Base-by-base conservation (phyloP, 2,888 invertebrate genomes). In the Deladenus siricidicola region DNA sequence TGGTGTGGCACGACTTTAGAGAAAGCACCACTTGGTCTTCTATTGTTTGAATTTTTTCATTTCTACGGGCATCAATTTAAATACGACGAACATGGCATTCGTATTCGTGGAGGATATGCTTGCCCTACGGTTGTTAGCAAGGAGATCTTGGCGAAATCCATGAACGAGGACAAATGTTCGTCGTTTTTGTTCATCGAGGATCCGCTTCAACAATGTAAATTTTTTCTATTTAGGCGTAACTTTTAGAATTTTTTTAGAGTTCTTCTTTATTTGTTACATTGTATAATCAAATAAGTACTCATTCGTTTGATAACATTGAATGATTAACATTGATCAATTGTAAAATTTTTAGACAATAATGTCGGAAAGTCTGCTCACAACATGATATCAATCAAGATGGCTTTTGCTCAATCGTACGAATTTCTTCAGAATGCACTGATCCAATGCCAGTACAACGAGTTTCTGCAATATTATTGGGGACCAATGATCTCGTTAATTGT, bases 301-400 rank as follows among this genome's bases (percentile, higher is more conserved):
- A n/a, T n/a, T n/a, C n/a, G n/a, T n/a, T n/a, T n/a, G n/a, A n/a
- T n/a, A n/a, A n/a, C n/a, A n/a, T n/a, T n/a, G n/a, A n/a, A n/a
- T n/a, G n/a, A n/a, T n/a, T n/a, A n/a, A n/a, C n/a, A n/a, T n/a
- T n/a, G n/a, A n/a, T n/a, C n/a, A n/a, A n/a, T n/a, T n/a, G n/a
- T n/a, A n/a, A 6, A n/a, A 8, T 58, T 72, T 73, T 51, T 76
- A 80, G 91, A 88, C 69, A 98, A 98, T 81, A 96, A 96, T 81
- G 94, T 98, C 80, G 96, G 96, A 8, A 86, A 93, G 72, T 92
- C 92, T 80, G 93, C 93, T 77, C 94, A 93, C 81, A 91, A 91
- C 61, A 89, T 89, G 67, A 83, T 93, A 73, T 28, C 56, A 3
- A 60, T 60, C 26, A 51, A 42, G 30, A 39, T 4, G 3, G 91